These are phyloP conservation scores for Lemur catta DNA, from an alignment of 2,797 vertebrate genomes.

Conservation along the genomic window DNA sequence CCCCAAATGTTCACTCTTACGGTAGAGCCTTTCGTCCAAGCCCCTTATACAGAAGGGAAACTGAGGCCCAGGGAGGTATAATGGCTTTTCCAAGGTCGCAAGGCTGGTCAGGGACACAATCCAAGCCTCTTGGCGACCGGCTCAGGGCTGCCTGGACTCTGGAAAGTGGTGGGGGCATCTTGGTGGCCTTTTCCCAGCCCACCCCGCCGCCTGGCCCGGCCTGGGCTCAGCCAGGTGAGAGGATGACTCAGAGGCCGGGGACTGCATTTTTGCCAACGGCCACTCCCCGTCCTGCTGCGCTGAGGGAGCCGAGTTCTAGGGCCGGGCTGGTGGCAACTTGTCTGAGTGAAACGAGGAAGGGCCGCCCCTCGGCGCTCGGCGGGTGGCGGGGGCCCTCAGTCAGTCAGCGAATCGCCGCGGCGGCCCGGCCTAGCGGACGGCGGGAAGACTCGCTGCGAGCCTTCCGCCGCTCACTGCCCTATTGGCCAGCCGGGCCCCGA, in stretches of 20 bases:
- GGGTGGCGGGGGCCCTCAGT: fast-evolving
- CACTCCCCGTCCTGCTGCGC: constrained; percentile 35
- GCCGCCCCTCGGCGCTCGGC: neutral
- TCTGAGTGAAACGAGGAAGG: constrained; percentile 56
- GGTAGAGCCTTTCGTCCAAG: neutral
- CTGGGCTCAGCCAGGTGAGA: neutral
- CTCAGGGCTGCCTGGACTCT: neutral
- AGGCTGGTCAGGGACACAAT: neutral
- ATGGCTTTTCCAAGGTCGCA: neutral
- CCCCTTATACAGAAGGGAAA: neutral
- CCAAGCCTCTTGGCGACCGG: neutral
- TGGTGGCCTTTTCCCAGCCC: neutral
- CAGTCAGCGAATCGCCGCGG: fast-evolving
- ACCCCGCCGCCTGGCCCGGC: neutral
- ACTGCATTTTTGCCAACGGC: neutral
- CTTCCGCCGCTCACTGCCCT: neutral
- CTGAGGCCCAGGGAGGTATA: neutral
- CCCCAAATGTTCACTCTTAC: neutral
- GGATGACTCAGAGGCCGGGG: constrained; percentile 64
- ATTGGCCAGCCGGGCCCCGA: neutral
- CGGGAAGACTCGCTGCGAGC: neutral
- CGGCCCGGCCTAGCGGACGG: fast-evolving
- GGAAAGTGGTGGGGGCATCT: neutral
- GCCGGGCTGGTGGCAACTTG: constrained; percentile 55
- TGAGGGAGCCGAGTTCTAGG: neutral